Conservation (phyloP, 2,888 invertebrate genomes). For the Melinopterus prodromus region DNA sequence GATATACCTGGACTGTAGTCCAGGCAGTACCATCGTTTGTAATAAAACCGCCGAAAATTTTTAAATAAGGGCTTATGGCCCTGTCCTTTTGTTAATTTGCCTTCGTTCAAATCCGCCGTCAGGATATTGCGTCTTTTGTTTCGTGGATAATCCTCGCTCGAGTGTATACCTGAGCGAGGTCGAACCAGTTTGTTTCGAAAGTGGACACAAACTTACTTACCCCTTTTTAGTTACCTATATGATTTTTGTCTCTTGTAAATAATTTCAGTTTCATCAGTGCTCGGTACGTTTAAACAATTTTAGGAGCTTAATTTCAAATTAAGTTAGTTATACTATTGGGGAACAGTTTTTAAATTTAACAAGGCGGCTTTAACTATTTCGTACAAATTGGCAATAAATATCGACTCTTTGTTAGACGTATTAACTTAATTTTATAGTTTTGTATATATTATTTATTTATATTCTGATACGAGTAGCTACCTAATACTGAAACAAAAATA, state of each 20-base stretch:
- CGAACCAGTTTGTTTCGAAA: not conserved
- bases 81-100: not conserved
- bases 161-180: not conserved
- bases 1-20: not conserved
- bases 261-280: conserved; percentile 4
- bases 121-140: not conserved
- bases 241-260: not conserved
- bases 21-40: not conserved
- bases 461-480: too few species aligned
- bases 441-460: too few species aligned
- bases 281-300: not conserved
- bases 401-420: not conserved
- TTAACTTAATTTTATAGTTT: too few species aligned
- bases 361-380: not conserved
- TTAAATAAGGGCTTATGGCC: not conserved
- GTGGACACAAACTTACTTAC: not conserved
- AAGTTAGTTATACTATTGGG: not conserved
- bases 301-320: not conserved
- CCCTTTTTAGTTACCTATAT: not conserved
- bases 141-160: not conserved
- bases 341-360: too few species aligned
- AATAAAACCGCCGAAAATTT: not conserved
- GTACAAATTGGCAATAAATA: not conserved
- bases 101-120: not conserved
- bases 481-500: too few species aligned